Evolutionary conservation across 2,888 invertebrate genomes (phyloP), one percentile per base, ranked within the genome.

Genomic region (Noctua fimbriata): DNA sequence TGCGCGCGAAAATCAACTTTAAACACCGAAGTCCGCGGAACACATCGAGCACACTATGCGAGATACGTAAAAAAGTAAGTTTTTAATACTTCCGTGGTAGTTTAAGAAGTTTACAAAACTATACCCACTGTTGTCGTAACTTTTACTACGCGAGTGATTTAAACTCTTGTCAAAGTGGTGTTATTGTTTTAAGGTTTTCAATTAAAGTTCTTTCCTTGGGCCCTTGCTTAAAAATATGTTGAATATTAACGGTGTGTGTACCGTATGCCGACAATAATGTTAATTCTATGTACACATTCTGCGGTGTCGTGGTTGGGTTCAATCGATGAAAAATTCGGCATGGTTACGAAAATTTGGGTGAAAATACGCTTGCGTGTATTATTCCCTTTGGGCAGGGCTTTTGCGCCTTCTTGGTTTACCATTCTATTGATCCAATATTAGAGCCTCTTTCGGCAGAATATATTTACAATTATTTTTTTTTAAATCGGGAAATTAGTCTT

Each of bases 261-360:
- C 16, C n/a, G 44, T 67, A 18, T 4, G 44, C 32, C 12, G 18
- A 21, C 18, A 16, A 21, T n/a, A 49, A 58, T 16, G 7, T 67
- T 24, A 47, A 66, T 66, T 65, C 49, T 36, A 66, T 67, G 28
- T 65, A 69, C 69, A 77, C 55, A 60, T 75, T 76, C 14, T 65
- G 28, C 16, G 16, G 3, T n/a, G 32, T 67, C 52, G 69, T 69
- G n/a, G 65, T 74, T 82, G 66, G 66, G n/a, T 82, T 69, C 65
- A 87, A 85, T 87, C 85, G 76, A 85, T 85, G 79, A 76, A 69
- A 74, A 83, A 74, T 75, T 72, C 47, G 72, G 83, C 66, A 75
- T 66, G 76, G 71, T 58, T 28, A 73, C 66, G 76, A 77, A 83
- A 63, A 58, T 71, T 66, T 44, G 65, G 52, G 66, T 79, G 73